Conservation (phyloP, 2,113 vertebrate species). For the Ictidomys tridecemlineatus region DNA sequence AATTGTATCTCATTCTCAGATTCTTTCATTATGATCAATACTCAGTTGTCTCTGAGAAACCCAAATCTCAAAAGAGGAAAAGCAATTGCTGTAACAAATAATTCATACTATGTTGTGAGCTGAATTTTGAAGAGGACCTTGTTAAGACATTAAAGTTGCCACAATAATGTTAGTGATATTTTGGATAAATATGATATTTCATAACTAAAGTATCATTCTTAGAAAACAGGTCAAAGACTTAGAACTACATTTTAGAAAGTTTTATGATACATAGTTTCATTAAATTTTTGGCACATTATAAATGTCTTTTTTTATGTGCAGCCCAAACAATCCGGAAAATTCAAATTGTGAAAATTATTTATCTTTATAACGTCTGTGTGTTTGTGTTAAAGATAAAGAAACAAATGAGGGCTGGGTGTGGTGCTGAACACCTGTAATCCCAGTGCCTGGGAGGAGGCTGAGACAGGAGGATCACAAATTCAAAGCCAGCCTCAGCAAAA, state of each 20-base stretch:
- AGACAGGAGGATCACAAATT: too few relatives aligned
- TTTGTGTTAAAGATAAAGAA: slow-evolving; percentile 35
- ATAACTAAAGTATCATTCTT: background rate
- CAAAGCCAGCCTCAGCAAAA: too few relatives aligned
- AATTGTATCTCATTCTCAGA: slow-evolving; percentile 10
- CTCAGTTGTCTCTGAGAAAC: background rate
- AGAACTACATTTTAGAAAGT: background rate
- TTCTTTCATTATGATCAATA: background rate
- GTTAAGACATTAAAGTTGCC: slow-evolving; percentile 45
- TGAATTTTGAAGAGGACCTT: slow-evolving; percentile 47
- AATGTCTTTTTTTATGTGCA: background rate
- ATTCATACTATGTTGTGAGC: background rate
- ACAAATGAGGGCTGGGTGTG: background rate
- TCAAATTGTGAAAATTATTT: slow-evolving; percentile 55
- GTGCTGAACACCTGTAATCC: too few relatives aligned
- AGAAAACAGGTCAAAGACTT: background rate
- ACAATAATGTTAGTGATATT: slow-evolving; percentile 6
- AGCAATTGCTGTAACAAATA: background rate
- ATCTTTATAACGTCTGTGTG: background rate
- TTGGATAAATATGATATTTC: background rate
- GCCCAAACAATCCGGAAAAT: background rate
- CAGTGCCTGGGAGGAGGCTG: too few relatives aligned
- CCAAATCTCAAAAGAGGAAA: background rate
- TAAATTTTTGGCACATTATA: background rate
- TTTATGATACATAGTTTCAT: slow-evolving; percentile 32